phyloP scores from a whole-genome alignment of 2,113 vertebrate species.

The Seriola aureovittata region DNA sequence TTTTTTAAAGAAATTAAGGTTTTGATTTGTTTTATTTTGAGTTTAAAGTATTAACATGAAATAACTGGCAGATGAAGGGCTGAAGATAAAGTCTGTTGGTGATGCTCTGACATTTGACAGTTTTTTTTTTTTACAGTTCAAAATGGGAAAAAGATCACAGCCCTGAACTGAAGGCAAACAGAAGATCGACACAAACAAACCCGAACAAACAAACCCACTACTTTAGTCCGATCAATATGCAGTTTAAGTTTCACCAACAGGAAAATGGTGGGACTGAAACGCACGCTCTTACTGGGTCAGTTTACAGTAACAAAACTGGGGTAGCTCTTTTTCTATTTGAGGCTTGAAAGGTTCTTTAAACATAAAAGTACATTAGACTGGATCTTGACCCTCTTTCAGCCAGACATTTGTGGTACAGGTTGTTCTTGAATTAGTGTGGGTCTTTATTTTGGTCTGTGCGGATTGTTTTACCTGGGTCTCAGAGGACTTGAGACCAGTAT shows the following conservation, averaged over 20 bases:
- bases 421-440: background rate
- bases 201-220: constrained; percentile 48
- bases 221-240: constrained; percentile 36
- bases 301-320: background rate
- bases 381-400: background rate
- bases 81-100: background rate
- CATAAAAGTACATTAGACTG: background rate
- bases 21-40: background rate
- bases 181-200: constrained; percentile 57
- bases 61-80: too few species aligned
- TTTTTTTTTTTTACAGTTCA: background rate
- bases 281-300: background rate
- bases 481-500: too few species aligned
- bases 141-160: constrained; percentile 35
- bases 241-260: background rate
- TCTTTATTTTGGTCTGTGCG: background rate
- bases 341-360: background rate
- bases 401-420: too few species aligned
- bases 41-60: background rate
- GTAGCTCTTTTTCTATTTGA: background rate
- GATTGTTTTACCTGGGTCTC: background rate
- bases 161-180: constrained; percentile 71
- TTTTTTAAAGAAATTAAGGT: too few species aligned
- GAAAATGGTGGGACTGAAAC: background rate
- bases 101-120: background rate